Evolutionary conservation across 2,888 invertebrate genomes (phyloP).

Genomic region (Agriopis leucophaearia): DNA sequence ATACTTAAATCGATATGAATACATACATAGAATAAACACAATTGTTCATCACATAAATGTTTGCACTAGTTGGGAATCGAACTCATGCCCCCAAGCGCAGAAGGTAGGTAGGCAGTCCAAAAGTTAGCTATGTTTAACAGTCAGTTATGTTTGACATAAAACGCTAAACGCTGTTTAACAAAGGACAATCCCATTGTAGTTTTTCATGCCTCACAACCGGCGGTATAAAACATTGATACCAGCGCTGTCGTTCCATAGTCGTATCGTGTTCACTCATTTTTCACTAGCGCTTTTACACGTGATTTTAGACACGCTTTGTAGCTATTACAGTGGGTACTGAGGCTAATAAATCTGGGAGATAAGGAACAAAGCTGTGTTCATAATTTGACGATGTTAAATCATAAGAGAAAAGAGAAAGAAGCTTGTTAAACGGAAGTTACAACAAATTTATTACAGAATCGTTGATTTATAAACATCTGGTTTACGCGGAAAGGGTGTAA

Average conservation of each 20-base stretch:
- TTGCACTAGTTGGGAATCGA: too few relatives aligned
- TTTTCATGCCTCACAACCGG: conserved; percentile 9
- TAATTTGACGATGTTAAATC: background rate
- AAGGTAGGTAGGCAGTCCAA: too few relatives aligned
- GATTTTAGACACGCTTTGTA: conserved; percentile 6
- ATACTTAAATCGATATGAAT: too few relatives aligned
- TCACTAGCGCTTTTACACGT: conserved; percentile 21
- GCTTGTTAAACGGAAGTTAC: too few relatives aligned
- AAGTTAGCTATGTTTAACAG: too few relatives aligned
- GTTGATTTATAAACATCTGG: background rate
- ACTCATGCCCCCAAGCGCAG: too few relatives aligned
- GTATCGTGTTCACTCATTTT: conserved; percentile 25
- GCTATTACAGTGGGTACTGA: conserved; percentile 1
- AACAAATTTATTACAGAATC: too few relatives aligned
- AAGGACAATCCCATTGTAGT: conserved; percentile 3
- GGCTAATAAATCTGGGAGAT: conserved; percentile 7
- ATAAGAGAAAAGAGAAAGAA: background rate
- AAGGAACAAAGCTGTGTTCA: background rate
- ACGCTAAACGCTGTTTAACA: too few relatives aligned
- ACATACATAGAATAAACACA: too few relatives aligned
- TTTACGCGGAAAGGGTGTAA: too few relatives aligned
- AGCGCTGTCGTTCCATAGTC: conserved; percentile 3
- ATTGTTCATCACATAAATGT: too few relatives aligned
- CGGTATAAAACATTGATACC: conserved; percentile 30
- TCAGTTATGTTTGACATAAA: background rate